Evolutionary conservation across 2,888 invertebrate genomes (phyloP).

Genomic region (Vesta saturnalis): DNA sequence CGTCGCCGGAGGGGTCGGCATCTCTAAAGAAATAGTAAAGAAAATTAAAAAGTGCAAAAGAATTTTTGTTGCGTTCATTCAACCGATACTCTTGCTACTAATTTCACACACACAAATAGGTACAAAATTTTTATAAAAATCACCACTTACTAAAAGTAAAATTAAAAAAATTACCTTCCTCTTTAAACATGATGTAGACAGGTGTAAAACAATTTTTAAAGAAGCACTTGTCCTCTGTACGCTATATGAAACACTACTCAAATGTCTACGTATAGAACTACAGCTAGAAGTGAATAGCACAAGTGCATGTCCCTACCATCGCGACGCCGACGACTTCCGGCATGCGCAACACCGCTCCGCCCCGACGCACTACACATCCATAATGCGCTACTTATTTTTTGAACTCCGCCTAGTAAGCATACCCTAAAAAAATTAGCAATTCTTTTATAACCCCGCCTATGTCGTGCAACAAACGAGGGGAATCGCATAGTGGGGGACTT

Average conservation of each 20-base stretch:
- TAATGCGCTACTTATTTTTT: slow-evolving; percentile 58
- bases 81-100: slow-evolving; percentile 16
- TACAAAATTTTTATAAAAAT: too few species aligned
- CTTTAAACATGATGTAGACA: background rate
- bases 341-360: slow-evolving; percentile 57
- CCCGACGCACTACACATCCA: slow-evolving; percentile 54
- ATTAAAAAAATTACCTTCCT: slow-evolving; percentile 2
- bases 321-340: slow-evolving; percentile 55
- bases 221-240: slow-evolving; percentile 19
- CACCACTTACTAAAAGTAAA: background rate
- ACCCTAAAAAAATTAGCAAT: slow-evolving; percentile 55
- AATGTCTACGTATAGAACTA: slow-evolving; percentile 25
- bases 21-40: slow-evolving; percentile 50
- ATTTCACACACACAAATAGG: slow-evolving; percentile 22
- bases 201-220: slow-evolving; percentile 2
- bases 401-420: slow-evolving; percentile 58
- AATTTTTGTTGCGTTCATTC: slow-evolving; percentile 17
- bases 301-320: slow-evolving; percentile 53
- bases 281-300: slow-evolving; percentile 34
- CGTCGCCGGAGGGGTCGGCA: slow-evolving; percentile 52
- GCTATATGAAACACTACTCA: slow-evolving; percentile 18
- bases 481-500: slow-evolving; percentile 40
- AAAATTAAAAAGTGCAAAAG: slow-evolving; percentile 37
- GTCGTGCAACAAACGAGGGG: slow-evolving; percentile 43
- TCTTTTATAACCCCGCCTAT: slow-evolving; percentile 49